Percentiles rank a stretch among this genome's conserved stretches.
These are phyloP conservation scores for Drosophila littoralis DNA, from an alignment of 1,140 invertebrate genomes.

Conservation along the genomic window DNA sequence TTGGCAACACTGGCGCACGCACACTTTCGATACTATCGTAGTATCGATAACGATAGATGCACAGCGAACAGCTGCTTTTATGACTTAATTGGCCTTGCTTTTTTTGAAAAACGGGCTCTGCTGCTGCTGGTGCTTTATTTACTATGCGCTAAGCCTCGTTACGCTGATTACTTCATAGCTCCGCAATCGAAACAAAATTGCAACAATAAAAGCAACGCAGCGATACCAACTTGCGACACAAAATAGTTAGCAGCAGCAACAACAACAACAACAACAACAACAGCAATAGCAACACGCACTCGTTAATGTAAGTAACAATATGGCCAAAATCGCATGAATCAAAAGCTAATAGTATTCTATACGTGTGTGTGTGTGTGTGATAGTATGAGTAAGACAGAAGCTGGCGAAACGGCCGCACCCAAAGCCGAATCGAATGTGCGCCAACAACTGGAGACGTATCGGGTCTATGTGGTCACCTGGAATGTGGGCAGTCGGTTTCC, in stretches of 20 bases:
- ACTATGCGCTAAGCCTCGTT: slow-evolving; percentile 37
- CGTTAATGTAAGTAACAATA: slow-evolving; percentile 35
- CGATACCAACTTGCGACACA: slow-evolving; percentile 31
- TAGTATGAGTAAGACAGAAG: slow-evolving; percentile 52
- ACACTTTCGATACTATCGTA: slow-evolving; percentile 5
- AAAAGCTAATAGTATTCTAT: slow-evolving; percentile 14
- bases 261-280: slow-evolving; percentile 19
- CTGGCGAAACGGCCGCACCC: slow-evolving; percentile 25
- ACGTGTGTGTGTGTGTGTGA: slow-evolving; percentile 5
- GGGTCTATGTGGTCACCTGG: slow-evolving; percentile 91
- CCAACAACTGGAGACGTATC: slow-evolving; percentile 67
- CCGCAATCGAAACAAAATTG: background rate
- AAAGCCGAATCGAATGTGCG: slow-evolving; percentile 33
- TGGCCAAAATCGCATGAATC: slow-evolving; percentile 7
- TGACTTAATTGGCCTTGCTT: slow-evolving; percentile 36
- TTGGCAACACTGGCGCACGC: background rate
- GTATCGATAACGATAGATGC: background rate
- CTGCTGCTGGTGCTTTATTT: slow-evolving; percentile 29
- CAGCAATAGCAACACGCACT: background rate
- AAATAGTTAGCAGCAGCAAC: slow-evolving; percentile 2
- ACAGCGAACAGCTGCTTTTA: slow-evolving; percentile 36
- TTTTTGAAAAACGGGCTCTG: slow-evolving; percentile 32
- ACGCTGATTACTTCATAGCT: slow-evolving; percentile 42
- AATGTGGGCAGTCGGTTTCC: slow-evolving; percentile 92
- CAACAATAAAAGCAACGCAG: slow-evolving; percentile 8